A percentile compares a stretch with the other conserved stretches of the same genome.
Conservation (phyloP, 2,888 invertebrate genomes). For the Phasia obesa region DNA sequence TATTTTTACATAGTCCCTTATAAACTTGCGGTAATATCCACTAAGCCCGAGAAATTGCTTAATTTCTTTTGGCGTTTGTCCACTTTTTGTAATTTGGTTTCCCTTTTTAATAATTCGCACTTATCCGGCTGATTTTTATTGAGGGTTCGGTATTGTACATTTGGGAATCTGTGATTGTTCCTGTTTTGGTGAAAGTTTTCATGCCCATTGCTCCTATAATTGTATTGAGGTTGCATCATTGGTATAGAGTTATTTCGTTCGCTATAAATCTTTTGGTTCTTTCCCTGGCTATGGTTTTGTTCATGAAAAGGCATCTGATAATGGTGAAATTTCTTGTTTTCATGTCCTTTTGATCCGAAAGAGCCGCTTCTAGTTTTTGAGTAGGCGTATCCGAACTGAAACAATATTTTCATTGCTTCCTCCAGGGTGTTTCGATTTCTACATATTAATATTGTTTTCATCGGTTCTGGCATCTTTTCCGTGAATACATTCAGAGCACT, state of each 20-base stretch:
- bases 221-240: not conserved
- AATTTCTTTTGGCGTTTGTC: no score
- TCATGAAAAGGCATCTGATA: not conserved
- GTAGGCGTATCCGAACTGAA: slow-evolving; percentile 3
- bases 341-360: slow-evolving; percentile 12
- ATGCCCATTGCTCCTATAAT: not conserved
- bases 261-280: not conserved
- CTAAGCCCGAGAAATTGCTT: no score
- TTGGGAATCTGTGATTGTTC: not conserved
- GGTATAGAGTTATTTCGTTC: not conserved
- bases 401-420: slow-evolving; percentile 5
- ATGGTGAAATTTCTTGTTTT: slow-evolving; percentile 1
- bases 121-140: not conserved
- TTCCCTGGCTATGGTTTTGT: slow-evolving; percentile 1
- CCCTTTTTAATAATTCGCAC: no score
- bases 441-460: slow-evolving; percentile 7
- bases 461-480: slow-evolving; percentile 1
- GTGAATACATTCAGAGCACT: not conserved
- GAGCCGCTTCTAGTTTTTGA: not conserved
- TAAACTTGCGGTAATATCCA: no score
- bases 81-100: no score
- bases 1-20: not conserved
- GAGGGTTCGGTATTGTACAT: not conserved
- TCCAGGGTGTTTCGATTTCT: not conserved
- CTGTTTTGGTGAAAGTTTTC: not conserved